Base-by-base conservation (phyloP, 2,797 vertebrate species). In the Pelobates cultripes region DNA sequence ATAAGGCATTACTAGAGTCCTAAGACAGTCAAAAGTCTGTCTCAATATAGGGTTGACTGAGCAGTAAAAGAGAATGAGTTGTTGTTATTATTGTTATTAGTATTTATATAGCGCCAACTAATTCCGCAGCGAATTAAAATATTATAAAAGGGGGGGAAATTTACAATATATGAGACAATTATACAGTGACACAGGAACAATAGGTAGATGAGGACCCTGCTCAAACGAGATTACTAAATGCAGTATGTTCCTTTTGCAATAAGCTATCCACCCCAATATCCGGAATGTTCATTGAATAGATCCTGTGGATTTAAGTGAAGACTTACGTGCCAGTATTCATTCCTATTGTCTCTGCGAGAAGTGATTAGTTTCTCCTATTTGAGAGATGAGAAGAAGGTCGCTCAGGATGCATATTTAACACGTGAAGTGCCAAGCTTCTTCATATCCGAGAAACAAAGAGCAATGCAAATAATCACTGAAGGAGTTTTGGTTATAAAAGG, bases 321-420 rank as follows among this genome's bases (percentile, higher is more conserved):
- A 57, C 14, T 51, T 51, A 51, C 47, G 47, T 51, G 47, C 55
- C 14, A 9, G 7, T 57, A 57, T 57, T 57, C 55, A 12, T 57
- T 57, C 55, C 14, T 14, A 57, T 12, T 14, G 14, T 57, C 55
- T 57, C 47, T 10, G 47, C 7, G 1, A 57, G 9, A 57, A 15
- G 55, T 12, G 55, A 57, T 81, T 81, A 42, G 14, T 76, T 14
- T 43, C n/a, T 53, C n/a, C 61, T 17, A 53, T 43, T 64, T 3
- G 12, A 55, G 43, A 14, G 47, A 45, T 68, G 45, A 73, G 28
- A 15, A 2, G 43, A 70, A 44, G 68, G 42, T 12, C 47, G 4
- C 51, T 68, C 7, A 40, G 42, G 55, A 55, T 69, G 14, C 78
- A 69, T 17, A 43, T 78, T 57, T 82, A 82, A 78, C 75, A n/a